Evolutionary conservation across 2,888 invertebrate genomes (phyloP).

Genomic region (Trissolcus japonicus): DNA sequence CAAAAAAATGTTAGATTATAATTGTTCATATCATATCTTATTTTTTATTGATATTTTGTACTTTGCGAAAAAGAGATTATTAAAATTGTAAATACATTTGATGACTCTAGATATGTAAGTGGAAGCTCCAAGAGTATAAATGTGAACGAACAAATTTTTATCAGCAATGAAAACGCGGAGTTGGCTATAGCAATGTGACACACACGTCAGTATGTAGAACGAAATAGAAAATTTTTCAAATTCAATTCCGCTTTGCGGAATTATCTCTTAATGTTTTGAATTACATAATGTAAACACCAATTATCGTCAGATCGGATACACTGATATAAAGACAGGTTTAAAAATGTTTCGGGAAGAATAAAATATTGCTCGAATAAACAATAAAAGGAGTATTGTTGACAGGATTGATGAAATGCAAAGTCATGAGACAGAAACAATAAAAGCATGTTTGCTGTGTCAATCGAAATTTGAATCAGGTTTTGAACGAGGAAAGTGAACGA

Average conservation of each 20-base stretch:
- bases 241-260: too few species aligned
- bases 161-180: not conserved
- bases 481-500: not conserved
- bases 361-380: too few species aligned
- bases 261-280: too few species aligned
- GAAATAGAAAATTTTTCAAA: constrained; percentile 42
- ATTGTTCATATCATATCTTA: too few species aligned
- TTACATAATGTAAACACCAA: too few species aligned
- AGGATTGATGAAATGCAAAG: not conserved
- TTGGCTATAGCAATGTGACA: not conserved
- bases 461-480: not conserved
- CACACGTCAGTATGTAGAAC: constrained; percentile 35
- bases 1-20: too few species aligned
- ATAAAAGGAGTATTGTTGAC: too few species aligned
- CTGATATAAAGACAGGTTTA: too few species aligned
- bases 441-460: not conserved
- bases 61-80: not conserved
- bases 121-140: too few species aligned
- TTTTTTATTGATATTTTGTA: too few species aligned
- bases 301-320: constrained; percentile 5
- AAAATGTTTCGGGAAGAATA: too few species aligned
- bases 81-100: not conserved
- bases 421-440: not conserved
- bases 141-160: not conserved
- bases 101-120: too few species aligned